Conservation (phyloP, 1,140 invertebrate genomes). For the Nautilus pompilius region DNA sequence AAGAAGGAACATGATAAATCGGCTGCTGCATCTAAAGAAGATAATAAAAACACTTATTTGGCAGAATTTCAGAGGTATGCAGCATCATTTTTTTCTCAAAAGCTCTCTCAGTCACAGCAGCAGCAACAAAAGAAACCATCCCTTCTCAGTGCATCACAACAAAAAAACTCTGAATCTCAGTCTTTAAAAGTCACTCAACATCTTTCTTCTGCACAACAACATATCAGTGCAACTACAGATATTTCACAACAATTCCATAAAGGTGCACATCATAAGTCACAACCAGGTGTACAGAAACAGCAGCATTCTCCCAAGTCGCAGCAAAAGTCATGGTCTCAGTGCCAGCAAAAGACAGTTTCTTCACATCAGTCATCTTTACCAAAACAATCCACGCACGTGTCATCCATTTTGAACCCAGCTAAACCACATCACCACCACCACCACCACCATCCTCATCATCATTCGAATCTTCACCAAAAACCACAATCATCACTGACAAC, state of each 20-base stretch:
- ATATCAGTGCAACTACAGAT: neutral
- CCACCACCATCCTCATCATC: neutral
- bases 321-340: neutral
- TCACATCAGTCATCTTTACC: too few relatives aligned
- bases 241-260: neutral
- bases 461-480: neutral
- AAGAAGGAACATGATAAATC: neutral
- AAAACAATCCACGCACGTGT: too few relatives aligned
- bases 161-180: neutral
- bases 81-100: neutral
- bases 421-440: neutral
- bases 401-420: too few relatives aligned
- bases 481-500: neutral
- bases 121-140: neutral
- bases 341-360: neutral
- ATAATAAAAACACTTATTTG: neutral
- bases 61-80: conserved; percentile 2
- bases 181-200: neutral
- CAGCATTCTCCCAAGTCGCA: neutral
- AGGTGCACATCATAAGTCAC: neutral
- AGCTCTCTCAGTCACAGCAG: neutral
- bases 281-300: neutral
- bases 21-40: neutral
- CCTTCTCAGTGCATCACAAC: neutral
- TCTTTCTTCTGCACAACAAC: neutral